A percentile compares a stretch with the other conserved stretches of the same genome.
These are phyloP conservation scores for Drosophila melanica DNA, from an alignment of 1,140 invertebrate genomes.

Conservation along the genomic window DNA sequence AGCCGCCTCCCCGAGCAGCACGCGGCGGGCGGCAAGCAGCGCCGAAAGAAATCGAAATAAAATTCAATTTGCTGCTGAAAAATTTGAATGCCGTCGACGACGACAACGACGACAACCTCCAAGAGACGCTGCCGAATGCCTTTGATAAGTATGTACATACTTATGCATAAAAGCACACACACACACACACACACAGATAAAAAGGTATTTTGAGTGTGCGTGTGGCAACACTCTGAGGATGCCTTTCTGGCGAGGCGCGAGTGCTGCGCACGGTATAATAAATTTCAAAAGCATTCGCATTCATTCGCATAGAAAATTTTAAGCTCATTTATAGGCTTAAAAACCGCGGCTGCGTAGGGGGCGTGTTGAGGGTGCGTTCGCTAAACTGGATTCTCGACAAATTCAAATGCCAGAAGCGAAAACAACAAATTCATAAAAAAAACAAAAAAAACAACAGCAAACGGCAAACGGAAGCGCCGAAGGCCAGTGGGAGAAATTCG, in stretches of 20 bases:
- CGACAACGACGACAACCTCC: slow-evolving; percentile 23
- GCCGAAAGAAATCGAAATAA: slow-evolving; percentile 75
- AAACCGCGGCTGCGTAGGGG: slow-evolving; percentile 36
- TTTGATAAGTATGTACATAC: slow-evolving; percentile 50
- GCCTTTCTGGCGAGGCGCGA: slow-evolving; percentile 2
- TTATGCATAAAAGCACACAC: slow-evolving; percentile 23
- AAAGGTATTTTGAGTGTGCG: slow-evolving; percentile 11
- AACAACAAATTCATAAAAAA: slow-evolving; percentile 71
- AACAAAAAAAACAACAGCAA: slow-evolving; percentile 66
- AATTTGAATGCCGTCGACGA: slow-evolving; percentile 64
- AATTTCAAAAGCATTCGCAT: slow-evolving; percentile 83
- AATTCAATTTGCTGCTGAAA: slow-evolving; percentile 76
- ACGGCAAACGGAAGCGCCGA: slow-evolving; percentile 67
- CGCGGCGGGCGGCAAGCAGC: slow-evolving; percentile 1
- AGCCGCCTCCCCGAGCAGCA: neutral
- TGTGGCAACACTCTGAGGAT: slow-evolving; percentile 21
- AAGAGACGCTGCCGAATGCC: slow-evolving; percentile 57
- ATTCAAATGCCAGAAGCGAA: slow-evolving; percentile 70
- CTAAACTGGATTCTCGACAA: slow-evolving; percentile 72
- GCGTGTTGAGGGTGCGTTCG: slow-evolving; percentile 3
- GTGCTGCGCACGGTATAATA: slow-evolving; percentile 52
- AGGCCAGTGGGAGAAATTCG: slow-evolving; percentile 57
- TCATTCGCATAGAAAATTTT: slow-evolving; percentile 83
- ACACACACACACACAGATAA: slow-evolving; percentile 1
- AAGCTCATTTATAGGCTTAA: slow-evolving; percentile 84